A percentile compares a stretch with the other conserved stretches of the same genome.
phyloP scores from a whole-genome alignment of 1,140 invertebrate genomes.

The Eriosoma lanigerum region DNA sequence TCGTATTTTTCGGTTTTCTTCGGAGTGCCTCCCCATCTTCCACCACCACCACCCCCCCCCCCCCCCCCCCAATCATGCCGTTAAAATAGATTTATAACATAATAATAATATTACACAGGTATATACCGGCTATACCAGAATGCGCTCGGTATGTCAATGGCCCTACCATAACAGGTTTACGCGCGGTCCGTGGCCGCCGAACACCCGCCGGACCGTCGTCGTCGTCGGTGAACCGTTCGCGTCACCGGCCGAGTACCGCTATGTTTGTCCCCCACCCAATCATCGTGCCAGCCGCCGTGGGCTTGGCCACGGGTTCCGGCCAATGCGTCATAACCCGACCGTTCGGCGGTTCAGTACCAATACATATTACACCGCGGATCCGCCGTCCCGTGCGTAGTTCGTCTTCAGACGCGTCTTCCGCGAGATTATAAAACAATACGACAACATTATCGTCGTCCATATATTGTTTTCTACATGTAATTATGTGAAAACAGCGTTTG shows the following conservation, averaged over 20 bases:
- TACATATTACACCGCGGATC: not conserved
- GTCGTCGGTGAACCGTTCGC: not conserved
- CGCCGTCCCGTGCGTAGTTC: not conserved
- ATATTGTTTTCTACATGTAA: not conserved
- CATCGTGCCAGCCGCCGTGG: not conserved
- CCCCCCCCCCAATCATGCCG: too few relatives aligned
- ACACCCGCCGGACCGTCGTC: too few relatives aligned
- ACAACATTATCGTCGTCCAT: not conserved
- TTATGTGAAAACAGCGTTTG: too few relatives aligned
- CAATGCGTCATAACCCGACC: not conserved
- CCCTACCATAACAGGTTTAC: slow-evolving; percentile 47
- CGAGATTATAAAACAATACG: too few relatives aligned
- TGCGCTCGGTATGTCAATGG: slow-evolving; percentile 27
- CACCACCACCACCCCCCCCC: too few relatives aligned
- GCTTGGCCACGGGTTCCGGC: not conserved
- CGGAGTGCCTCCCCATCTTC: too few relatives aligned
- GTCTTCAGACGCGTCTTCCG: not conserved
- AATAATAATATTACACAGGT: too few relatives aligned
- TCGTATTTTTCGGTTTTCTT: too few relatives aligned
- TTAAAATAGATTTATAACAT: too few relatives aligned
- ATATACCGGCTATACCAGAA: too few relatives aligned
- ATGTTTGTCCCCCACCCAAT: too few relatives aligned
- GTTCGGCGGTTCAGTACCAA: too few relatives aligned
- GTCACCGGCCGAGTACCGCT: slow-evolving; percentile 9
- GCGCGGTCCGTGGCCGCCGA: slow-evolving; percentile 5